Evolutionary conservation across 1,140 invertebrate genomes (phyloP), one percentile per base, ranked within the genome.

Genomic region (Pinna nobilis): DNA sequence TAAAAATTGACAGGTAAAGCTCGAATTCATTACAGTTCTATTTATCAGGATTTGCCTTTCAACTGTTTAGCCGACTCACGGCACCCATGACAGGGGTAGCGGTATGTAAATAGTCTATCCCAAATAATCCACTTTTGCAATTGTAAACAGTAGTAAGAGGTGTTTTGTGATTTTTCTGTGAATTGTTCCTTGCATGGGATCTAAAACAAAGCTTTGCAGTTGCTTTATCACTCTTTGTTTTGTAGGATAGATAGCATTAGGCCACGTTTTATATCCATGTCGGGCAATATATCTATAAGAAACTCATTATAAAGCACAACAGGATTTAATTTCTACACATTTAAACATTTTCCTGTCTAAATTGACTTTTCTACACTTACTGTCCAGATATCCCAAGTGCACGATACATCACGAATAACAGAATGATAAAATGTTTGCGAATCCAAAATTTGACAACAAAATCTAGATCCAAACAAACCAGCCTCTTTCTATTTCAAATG

Each of bases 1-100:
- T 51, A 53, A 75, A 70, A 65, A 75, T 75, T 75, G 73, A 75
- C 73, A 75, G 51, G 59, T 51, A 39, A 75, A 75, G 50, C 73
- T 60, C 66, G 50, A 60, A 75, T 75, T 70, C 73, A 75, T 75
- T 75, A 75, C 51, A 44, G 15, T n/a, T 25, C 60, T 33, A 75
- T 75, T 75, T 64, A 75, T 75, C 67, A 75, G 53, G 73, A 70
- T 70, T 65, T 65, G 41, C 39, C 25, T 59, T 59, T 70, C 61
- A 65, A 66, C 47, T 30, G 70, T 50, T 66, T 72, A 66, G 61
- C 66, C 49, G 53, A 51, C 51, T 72, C 61, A 53, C 69, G 63
- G 50, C 70, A 59, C 53, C 61, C 59, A 47, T 51, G 49, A 50
- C 63, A 53, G 53, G 35, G 63, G 25, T 30, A 23, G 13, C 44